Evolutionary conservation across 1,140 invertebrate genomes (phyloP).

Genomic region (Melipona quadrifasciata): DNA sequence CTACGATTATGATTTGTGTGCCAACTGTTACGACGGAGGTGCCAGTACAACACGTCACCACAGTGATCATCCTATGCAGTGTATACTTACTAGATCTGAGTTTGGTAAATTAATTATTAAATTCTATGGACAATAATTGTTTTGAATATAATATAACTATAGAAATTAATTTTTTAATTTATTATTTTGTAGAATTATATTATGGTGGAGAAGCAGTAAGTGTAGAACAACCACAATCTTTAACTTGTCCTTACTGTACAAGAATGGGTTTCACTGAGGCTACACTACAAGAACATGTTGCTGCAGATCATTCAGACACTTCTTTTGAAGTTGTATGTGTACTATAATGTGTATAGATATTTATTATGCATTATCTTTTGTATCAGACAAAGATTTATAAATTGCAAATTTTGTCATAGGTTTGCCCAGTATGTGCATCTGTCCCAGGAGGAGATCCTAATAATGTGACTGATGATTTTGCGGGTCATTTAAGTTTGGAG

Average conservation of each 20-base stretch:
- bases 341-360: neutral
- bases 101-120: slow-evolving; percentile 87
- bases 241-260: slow-evolving; percentile 98
- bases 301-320: slow-evolving; percentile 92
- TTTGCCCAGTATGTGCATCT: slow-evolving; percentile 98
- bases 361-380: neutral
- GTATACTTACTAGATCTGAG: slow-evolving; percentile 97
- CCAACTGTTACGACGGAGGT: slow-evolving; percentile 96
- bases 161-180: slow-evolving; percentile 10
- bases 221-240: slow-evolving; percentile 95
- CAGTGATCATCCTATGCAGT: slow-evolving; percentile 98
- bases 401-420: slow-evolving; percentile 80
- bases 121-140: neutral
- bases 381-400: slow-evolving; percentile 1
- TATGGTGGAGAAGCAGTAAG: slow-evolving; percentile 96
- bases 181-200: slow-evolving; percentile 89
- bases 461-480: slow-evolving; percentile 98
- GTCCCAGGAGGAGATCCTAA: slow-evolving; percentile 98
- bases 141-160: neutral
- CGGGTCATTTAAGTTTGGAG: slow-evolving; percentile 96
- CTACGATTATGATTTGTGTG: slow-evolving; percentile 99
- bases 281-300: slow-evolving; percentile 95
- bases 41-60: slow-evolving; percentile 96
- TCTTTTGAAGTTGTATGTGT: slow-evolving; percentile 91
- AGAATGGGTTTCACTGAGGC: slow-evolving; percentile 97